Percentiles rank a stretch among this genome's conserved stretches.
Conservation (phyloP, 2,888 invertebrate genomes). For the Ramazzottius varieornatus region DNA sequence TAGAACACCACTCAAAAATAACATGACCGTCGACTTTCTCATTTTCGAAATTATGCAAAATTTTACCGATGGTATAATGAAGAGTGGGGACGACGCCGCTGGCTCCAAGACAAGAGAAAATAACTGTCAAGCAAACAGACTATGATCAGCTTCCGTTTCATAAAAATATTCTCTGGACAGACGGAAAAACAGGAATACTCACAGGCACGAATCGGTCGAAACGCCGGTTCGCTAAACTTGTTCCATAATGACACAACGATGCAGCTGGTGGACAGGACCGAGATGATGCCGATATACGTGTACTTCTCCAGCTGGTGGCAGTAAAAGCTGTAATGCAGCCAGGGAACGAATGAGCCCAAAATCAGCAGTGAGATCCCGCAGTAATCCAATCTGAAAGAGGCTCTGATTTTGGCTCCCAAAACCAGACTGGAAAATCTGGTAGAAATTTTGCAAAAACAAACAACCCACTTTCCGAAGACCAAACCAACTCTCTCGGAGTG, state of each 20-base stretch:
- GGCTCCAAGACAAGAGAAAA: slow-evolving; percentile 85
- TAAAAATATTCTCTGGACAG: not conserved
- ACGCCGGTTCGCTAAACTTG: slow-evolving; percentile 72
- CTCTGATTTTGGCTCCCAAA: not conserved
- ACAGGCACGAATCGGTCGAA: slow-evolving; percentile 68
- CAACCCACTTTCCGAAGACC: slow-evolving; percentile 63
- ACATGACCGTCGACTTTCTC: too few species aligned
- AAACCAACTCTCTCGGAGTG: slow-evolving; percentile 90
- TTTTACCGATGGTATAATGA: slow-evolving; percentile 75
- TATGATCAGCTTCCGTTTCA: not conserved
- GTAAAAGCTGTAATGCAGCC: slow-evolving; percentile 98
- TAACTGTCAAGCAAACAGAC: slow-evolving; percentile 28
- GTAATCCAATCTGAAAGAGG: slow-evolving; percentile 51
- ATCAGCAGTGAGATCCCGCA: slow-evolving; percentile 92
- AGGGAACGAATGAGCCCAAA: slow-evolving; percentile 96
- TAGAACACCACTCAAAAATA: too few species aligned
- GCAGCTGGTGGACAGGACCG: slow-evolving; percentile 64
- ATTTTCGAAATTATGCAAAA: too few species aligned
- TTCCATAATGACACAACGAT: slow-evolving; percentile 93
- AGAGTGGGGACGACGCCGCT: slow-evolving; percentile 88
- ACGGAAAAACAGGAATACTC: slow-evolving; percentile 9
- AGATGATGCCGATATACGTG: slow-evolving; percentile 66
- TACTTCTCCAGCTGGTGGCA: slow-evolving; percentile 80
- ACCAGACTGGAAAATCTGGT: not conserved
- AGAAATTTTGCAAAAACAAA: not conserved